Conservation (phyloP, 2,797 vertebrate genomes). For the Muscicapa comitata region DNA sequence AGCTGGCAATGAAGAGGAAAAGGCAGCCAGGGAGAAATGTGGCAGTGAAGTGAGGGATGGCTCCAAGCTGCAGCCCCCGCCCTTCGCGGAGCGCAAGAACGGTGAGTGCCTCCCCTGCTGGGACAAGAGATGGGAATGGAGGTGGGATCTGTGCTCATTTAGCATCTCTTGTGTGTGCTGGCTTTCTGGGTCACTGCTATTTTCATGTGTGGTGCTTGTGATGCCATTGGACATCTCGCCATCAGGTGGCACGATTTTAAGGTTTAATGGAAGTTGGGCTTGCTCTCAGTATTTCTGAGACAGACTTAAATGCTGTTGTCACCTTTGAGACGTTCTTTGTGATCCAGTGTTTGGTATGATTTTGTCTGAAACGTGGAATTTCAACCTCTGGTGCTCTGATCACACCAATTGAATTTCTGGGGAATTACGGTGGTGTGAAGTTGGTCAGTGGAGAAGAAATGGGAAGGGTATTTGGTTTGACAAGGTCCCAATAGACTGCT, state of each 20-base stretch:
- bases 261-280: background rate
- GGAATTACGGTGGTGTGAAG: background rate
- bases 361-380: background rate
- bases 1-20: conserved; percentile 61
- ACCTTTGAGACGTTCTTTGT: background rate
- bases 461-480: background rate
- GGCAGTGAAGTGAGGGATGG: conserved; percentile 43
- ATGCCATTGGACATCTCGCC: accelerated
- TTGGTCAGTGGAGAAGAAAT: background rate
- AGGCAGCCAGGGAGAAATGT: conserved; percentile 20
- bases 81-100: conserved; percentile 48
- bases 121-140: background rate
- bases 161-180: accelerated
- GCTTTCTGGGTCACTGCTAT: background rate
- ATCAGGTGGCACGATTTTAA: background rate
- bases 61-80: conserved; percentile 50
- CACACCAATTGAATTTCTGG: conserved; percentile 12
- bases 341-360: conserved; percentile 25
- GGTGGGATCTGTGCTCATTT: background rate
- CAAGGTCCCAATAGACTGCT: background rate
- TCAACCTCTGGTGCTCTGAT: background rate
- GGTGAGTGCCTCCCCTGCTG: conserved; percentile 52
- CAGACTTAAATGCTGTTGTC: background rate
- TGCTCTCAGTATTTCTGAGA: background rate
- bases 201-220: background rate